Base-by-base conservation (phyloP, 2,113 vertebrate species). In the Charina bottae region DNA sequence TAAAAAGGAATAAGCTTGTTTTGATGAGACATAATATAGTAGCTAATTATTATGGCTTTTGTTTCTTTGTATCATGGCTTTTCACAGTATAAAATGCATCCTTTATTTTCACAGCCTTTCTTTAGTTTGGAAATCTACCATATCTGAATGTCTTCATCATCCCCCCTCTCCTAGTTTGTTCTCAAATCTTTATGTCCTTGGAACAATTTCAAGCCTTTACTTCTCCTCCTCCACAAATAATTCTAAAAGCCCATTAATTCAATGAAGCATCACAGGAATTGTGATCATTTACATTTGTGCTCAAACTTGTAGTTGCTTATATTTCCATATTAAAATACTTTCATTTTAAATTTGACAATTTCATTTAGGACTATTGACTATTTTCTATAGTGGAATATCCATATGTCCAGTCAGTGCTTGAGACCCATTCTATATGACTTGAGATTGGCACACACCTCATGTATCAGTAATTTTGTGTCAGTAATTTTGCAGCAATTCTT, bases 141-240 rank as follows among this genome's bases (percentile, higher is more conserved):
- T 87, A 88, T 59, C 24, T 88, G 37, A 83, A 92, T 83, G 10
- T 88, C 68, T 85, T 53, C 55, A 78, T 88, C 53, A 6, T 78
- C 28, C 10, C 42, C 13, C 17, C 23, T 88, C 56, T 60, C 24
- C 46, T 60, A 83, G 64, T 37, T 78, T 91, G 64, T 53, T 84
- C 54, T 88, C 26, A 88, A 83, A 92, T 68, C 49, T 62, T 58
- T 53, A 4, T 92, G 55, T 88, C 91, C n/a, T 89, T 88, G 54
- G 56, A 83, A 88, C 4, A 49, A 23, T 92, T 92, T 60, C 85
- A 91, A 68, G 12, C 6, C 53, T 54, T 68, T 83, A 28, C 11
- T 23, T 85, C 58, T 92, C 53, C 26, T 90, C 33, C 54, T 26
- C 68, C 54, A 53, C 68, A 60, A 60, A 37, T 37, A 83, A 28